Evolutionary conservation across 2,888 invertebrate species (phyloP).

Genomic region (Orchesellides sinensis): DNA sequence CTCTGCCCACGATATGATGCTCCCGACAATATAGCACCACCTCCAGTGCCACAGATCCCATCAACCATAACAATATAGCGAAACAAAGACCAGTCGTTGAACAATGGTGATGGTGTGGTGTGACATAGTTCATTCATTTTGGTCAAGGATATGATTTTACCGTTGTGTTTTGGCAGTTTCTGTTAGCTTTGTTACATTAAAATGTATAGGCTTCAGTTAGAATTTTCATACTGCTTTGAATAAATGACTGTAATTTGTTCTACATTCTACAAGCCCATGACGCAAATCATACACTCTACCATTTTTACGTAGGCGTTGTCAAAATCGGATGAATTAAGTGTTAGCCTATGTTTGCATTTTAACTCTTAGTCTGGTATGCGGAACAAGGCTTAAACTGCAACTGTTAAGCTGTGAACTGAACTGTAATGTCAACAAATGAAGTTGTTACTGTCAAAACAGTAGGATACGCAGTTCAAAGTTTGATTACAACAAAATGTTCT

Average conservation of each 20-base stretch:
- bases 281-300: neutral
- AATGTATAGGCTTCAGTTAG: too few species aligned
- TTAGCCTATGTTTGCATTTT: neutral
- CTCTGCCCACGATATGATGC: constrained; percentile 26
- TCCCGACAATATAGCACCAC: constrained; percentile 2
- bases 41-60: neutral
- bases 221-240: too few species aligned
- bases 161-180: neutral
- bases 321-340: neutral
- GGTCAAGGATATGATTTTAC: constrained; percentile 29
- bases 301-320: neutral
- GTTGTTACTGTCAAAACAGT: constrained; percentile 6
- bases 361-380: too few species aligned
- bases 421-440: neutral
- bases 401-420: neutral
- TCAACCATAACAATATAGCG: neutral
- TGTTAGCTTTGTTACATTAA: too few species aligned
- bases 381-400: too few species aligned
- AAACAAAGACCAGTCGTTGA: neutral
- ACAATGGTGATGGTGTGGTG: too few species aligned
- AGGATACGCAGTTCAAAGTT: too few species aligned
- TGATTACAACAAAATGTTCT: neutral
- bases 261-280: neutral
- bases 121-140: constrained; percentile 25
- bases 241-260: too few species aligned